Percentiles rank a stretch among this genome's conserved stretches.
Conservation (phyloP, 2,888 invertebrate species). For the Netelia inedita region DNA sequence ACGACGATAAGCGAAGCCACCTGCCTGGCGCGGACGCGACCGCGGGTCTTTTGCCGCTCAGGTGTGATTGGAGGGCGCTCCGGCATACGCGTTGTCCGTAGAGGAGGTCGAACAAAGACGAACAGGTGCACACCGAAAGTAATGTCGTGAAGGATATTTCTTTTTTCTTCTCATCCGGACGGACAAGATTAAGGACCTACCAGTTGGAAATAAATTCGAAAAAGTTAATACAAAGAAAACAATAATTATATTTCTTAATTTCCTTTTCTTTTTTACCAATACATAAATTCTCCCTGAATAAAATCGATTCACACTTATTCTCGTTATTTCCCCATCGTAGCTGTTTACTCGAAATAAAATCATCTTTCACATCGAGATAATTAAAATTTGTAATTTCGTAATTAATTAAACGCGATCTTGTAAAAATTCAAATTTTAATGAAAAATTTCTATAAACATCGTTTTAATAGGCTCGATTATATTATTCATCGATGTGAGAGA, state of each 20-base stretch:
- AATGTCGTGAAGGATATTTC: slow-evolving; percentile 27
- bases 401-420: no score
- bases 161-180: not conserved
- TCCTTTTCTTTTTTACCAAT: no score
- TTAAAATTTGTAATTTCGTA: no score
- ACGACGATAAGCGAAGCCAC: slow-evolving; percentile 51
- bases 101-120: slow-evolving; percentile 43
- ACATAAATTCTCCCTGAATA: no score
- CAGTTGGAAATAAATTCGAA: not conserved
- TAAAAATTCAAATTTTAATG: not conserved
- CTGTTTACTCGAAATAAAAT: no score
- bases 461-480: not conserved
- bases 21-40: slow-evolving; percentile 44
- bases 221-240: not conserved
- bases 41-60: slow-evolving; percentile 51
- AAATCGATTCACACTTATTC: no score
- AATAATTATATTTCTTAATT: not conserved
- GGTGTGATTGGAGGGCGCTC: slow-evolving; percentile 55
- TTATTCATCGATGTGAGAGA: not conserved
- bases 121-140: slow-evolving; percentile 64
- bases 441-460: not conserved
- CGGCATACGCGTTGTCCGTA: slow-evolving; percentile 9
- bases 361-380: no score
- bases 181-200: not conserved
- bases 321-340: no score